Conservation (phyloP, 2,888 invertebrate genomes). For the Conus canariensis region DNA sequence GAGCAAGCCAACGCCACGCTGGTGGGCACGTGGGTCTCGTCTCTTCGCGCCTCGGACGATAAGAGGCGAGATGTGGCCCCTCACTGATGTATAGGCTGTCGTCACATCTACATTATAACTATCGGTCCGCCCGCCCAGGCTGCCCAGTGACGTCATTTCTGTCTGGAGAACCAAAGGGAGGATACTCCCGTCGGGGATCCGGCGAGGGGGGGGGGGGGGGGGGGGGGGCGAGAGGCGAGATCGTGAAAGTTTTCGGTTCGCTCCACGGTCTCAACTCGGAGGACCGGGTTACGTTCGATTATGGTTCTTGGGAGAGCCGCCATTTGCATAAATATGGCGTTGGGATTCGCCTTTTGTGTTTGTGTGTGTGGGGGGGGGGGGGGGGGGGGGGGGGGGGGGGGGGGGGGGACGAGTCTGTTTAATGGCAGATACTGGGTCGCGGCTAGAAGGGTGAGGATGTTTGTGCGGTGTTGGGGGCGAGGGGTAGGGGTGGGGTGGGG, state of each 20-base stretch:
- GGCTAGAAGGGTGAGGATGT: background rate
- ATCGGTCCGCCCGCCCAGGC: slow-evolving; percentile 35
- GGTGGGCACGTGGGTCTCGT: slow-evolving; percentile 23
- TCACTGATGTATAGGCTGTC: slow-evolving; percentile 2
- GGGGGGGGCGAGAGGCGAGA: background rate
- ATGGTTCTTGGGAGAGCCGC: background rate
- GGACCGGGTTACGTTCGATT: background rate
- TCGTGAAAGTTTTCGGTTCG: background rate
- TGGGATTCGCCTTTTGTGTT: background rate
- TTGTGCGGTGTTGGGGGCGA: background rate
- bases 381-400: too few relatives aligned
- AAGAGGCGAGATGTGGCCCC: slow-evolving; percentile 13
- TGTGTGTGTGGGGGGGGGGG: background rate
- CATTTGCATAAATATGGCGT: background rate
- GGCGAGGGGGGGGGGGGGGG: background rate
- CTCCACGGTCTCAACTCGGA: background rate
- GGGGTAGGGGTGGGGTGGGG: too few relatives aligned
- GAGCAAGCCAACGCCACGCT: background rate
- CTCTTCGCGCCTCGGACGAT: slow-evolving; percentile 33
- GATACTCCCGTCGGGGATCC: background rate
- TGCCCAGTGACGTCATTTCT: slow-evolving; percentile 25
- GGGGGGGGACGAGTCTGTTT: too few relatives aligned
- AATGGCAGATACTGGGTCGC: too few relatives aligned
- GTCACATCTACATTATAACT: slow-evolving; percentile 38
- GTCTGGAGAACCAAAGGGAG: background rate